Evolutionary conservation across 2,113 vertebrate species (phyloP), one percentile per base, ranked within the genome.

Genomic region (Lipophrys pholis): DNA sequence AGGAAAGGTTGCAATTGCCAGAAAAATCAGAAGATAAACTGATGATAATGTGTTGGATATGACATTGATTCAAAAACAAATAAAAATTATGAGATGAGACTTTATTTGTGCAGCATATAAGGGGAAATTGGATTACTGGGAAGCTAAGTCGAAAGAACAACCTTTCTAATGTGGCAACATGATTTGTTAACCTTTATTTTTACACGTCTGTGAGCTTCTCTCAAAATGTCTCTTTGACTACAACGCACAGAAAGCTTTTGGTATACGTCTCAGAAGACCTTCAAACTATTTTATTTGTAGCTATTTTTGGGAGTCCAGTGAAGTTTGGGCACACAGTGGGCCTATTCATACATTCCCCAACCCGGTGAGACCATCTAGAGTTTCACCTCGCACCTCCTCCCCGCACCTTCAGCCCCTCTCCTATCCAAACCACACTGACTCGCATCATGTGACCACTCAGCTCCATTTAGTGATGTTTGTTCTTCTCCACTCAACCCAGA

Each of bases 301-400:
- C 67, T 73, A 83, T 77, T 82, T 88, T 65, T 83, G 73, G 56
- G 82, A 67, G 61, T 87, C 64, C 1, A 21, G 65, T 72, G 30
- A 81, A 83, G 69, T 83, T 49, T 69, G 16, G 72, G 46, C 77
- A 73, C 78, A 94, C 92, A 93, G 90, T 93, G 86, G 76, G 16
- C 50, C 85, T 80, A 92, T 94, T 92, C 89, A 93, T 91, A 64
- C 86, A 85, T 90, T 85, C 87, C 87, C 79, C 83, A 86, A 67
- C 74, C 71, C 81, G 16, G 78, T 84, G 92, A 89, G 86, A 90
- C 48, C 84, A 66, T 89, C 88, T 93, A 77, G 64, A 87, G 76
- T 92, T 93, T 81, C 91, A 85, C 65, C 74, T 85, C 69, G 49
- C 88, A 83, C 86, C 88, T 83, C 78, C 81, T 72, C 73, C 82